Percentiles rank a stretch among this genome's conserved stretches.
These are phyloP conservation scores for Acleris emargana DNA, from an alignment of 2,888 invertebrate genomes.

Conservation along the genomic window DNA sequence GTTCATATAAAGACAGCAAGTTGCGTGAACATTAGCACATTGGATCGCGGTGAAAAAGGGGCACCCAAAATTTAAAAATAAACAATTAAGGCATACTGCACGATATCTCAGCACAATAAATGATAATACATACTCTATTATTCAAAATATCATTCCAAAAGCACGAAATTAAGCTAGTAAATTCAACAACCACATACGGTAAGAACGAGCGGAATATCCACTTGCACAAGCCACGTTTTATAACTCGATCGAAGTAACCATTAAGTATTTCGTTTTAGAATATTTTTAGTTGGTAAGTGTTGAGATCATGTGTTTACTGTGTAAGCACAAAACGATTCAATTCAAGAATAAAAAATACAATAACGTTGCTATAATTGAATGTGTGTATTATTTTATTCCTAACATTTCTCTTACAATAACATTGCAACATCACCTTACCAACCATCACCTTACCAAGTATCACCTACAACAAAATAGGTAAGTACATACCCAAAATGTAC, in stretches of 20 bases:
- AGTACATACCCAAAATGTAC: too few relatives aligned
- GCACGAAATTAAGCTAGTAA: slow-evolving; percentile 55
- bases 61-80: slow-evolving; percentile 63
- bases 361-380: slow-evolving; percentile 87
- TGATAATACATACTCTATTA: slow-evolving; percentile 67
- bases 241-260: slow-evolving; percentile 65
- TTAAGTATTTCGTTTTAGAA: slow-evolving; percentile 80
- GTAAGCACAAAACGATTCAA: slow-evolving; percentile 88
- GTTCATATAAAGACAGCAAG: slow-evolving; percentile 79
- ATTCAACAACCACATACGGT: slow-evolving; percentile 64
- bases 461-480: background rate
- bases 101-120: slow-evolving; percentile 79
- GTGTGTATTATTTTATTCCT: slow-evolving; percentile 62
- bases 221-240: slow-evolving; percentile 78
- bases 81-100: slow-evolving; percentile 71
- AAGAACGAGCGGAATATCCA: slow-evolving; percentile 61
- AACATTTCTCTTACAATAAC: background rate
- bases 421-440: background rate
- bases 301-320: slow-evolving; percentile 88
- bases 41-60: slow-evolving; percentile 69
- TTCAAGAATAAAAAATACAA: slow-evolving; percentile 86
- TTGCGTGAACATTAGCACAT: slow-evolving; percentile 75
- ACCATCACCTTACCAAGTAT: too few relatives aligned
- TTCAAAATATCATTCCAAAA: slow-evolving; percentile 59
- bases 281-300: slow-evolving; percentile 88